phyloP scores from a whole-genome alignment of 2,888 invertebrate genomes.

The Agrypnus murinus region DNA sequence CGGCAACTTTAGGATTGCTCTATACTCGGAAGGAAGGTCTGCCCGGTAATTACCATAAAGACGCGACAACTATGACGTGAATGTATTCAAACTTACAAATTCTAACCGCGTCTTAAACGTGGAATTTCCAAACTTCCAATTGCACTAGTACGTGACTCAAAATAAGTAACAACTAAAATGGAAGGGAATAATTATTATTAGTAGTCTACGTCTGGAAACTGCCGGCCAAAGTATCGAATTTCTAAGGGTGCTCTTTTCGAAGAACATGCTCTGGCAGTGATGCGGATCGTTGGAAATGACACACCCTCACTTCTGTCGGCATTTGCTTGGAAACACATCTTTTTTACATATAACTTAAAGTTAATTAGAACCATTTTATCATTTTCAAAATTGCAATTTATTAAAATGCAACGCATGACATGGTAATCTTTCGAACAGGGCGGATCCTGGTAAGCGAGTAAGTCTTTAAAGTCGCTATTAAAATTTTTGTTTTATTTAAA shows the following conservation, averaged over 20 bases:
- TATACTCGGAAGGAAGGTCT: conserved; percentile 48
- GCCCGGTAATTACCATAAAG: conserved; percentile 48
- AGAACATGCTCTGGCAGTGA: conserved; percentile 31
- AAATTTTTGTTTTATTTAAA: conserved; percentile 28
- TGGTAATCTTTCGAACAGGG: not conserved
- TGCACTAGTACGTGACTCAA: conserved; percentile 39
- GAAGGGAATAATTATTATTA: conserved; percentile 37
- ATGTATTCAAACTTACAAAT: conserved; percentile 36
- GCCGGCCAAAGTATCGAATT: conserved; percentile 46
- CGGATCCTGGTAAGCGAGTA: conserved; percentile 8
- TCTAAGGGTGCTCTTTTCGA: conserved; percentile 47
- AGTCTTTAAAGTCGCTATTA: conserved; percentile 25
- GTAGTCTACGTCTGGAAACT: conserved; percentile 14
- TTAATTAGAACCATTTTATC: conserved; percentile 38
- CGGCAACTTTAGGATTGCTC: conserved; percentile 49
- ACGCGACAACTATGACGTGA: conserved; percentile 44
- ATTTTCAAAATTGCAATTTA: not conserved
- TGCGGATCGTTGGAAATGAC: conserved; percentile 31
- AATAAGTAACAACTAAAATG: conserved; percentile 18
- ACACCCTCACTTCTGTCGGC: conserved; percentile 48
- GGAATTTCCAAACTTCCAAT: conserved; percentile 48
- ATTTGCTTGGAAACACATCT: not conserved
- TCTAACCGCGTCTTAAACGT: conserved; percentile 39
- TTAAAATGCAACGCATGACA: conserved; percentile 10
- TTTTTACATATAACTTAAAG: conserved; percentile 11